Evolutionary conservation across 2,888 invertebrate genomes (phyloP).

Genomic region (Stenodera caucasica): DNA sequence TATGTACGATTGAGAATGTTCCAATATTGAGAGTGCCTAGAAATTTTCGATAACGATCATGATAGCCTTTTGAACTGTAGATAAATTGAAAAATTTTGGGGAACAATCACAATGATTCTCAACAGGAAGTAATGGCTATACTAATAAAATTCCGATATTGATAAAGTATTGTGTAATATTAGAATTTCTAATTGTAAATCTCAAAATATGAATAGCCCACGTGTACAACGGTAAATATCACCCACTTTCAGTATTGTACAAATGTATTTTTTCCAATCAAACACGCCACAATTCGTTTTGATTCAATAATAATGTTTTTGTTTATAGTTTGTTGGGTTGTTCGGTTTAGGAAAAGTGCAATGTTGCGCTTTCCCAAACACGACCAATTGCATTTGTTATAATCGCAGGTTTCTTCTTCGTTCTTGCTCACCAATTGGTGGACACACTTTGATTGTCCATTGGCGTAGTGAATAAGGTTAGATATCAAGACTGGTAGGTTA

Average conservation of each 20-base stretch:
- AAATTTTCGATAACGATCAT: not conserved
- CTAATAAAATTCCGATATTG: not conserved
- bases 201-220: conserved; percentile 15
- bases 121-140: not conserved
- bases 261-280: conserved; percentile 27
- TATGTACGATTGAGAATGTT: no score
- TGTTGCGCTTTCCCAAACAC: conserved; percentile 10
- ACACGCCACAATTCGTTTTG: no score
- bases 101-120: no score
- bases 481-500: conserved; percentile 50
- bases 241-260: conserved; percentile 21
- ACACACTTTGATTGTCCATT: conserved; percentile 28
- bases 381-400: not conserved
- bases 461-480: conserved; percentile 47
- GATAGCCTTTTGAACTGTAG: no score
- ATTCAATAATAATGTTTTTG: no score
- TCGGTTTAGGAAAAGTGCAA: conserved; percentile 12
- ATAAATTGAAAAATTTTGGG: no score
- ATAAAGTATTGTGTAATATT: conserved; percentile 8
- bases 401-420: conserved; percentile 10
- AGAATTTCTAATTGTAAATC: conserved; percentile 13
- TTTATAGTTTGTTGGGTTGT: conserved; percentile 2
- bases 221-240: conserved; percentile 21
- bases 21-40: not conserved
- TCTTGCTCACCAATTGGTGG: conserved; percentile 22